These are phyloP conservation scores for Darevskia mixta DNA, from an alignment of 2,797 vertebrate species.

Conservation along the genomic window DNA sequence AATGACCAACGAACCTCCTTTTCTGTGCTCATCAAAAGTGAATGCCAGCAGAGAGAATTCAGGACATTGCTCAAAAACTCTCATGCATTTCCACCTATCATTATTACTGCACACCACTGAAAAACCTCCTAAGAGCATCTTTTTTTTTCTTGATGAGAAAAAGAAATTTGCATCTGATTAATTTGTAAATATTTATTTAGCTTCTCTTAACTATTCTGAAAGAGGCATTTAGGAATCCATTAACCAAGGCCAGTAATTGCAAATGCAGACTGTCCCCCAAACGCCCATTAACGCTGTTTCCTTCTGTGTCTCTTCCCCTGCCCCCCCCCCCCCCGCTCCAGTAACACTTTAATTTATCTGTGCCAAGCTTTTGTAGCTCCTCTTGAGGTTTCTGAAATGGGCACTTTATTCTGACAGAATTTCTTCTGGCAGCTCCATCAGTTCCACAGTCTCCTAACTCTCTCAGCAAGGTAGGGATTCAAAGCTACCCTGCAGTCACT, in stretches of 20 bases:
- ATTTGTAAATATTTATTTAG: slow-evolving; percentile 46
- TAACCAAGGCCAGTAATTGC: slow-evolving; percentile 34
- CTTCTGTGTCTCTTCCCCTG: slow-evolving; percentile 13
- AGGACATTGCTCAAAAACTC: background rate
- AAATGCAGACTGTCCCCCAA: slow-evolving; percentile 49
- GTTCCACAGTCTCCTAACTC: slow-evolving; percentile 51
- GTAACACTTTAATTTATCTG: slow-evolving; percentile 21
- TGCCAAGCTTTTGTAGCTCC: slow-evolving; percentile 39
- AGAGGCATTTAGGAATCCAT: slow-evolving; percentile 53
- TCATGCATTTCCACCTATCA: background rate
- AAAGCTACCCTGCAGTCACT: slow-evolving; percentile 57
- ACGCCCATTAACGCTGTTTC: background rate
- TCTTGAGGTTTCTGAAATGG: slow-evolving; percentile 47
- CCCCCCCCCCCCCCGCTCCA: background rate
- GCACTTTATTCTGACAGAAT: slow-evolving; percentile 34
- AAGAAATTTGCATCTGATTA: background rate
- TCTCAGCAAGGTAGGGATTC: slow-evolving; percentile 54
- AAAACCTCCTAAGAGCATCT: background rate
- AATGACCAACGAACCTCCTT: background rate
- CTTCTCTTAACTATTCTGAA: slow-evolving; percentile 52
- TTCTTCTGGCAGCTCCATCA: slow-evolving; percentile 63
- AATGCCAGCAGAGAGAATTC: background rate
- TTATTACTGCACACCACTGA: background rate
- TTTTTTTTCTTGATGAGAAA: background rate
- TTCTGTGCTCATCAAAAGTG: background rate